Percentiles rank a stretch among this genome's conserved stretches.
Evolutionary conservation across 2,888 invertebrate genomes (phyloP).

Genomic region (Choristoneura rosaceana): DNA sequence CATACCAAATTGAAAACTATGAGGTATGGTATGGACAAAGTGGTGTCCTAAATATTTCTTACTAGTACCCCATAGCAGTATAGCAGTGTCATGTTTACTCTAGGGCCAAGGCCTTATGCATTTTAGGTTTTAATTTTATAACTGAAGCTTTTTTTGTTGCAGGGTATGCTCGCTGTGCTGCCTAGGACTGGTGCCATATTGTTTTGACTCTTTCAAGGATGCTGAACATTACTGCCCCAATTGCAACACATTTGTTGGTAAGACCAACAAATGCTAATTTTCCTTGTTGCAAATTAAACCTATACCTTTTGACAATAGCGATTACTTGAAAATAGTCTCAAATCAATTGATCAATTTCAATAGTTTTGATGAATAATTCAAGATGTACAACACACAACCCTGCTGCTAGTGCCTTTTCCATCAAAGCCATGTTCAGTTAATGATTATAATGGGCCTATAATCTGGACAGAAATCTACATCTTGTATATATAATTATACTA

Average conservation of each 20-base stretch:
- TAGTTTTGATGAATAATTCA: conserved; percentile 10
- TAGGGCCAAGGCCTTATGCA: too few species aligned
- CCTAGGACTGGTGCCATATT: conserved; percentile 78
- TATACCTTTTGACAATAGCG: conserved; percentile 37
- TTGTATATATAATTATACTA: too few species aligned
- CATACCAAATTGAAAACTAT: too few species aligned
- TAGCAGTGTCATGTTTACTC: too few species aligned
- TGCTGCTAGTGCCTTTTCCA: conserved; percentile 11
- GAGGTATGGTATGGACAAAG: too few species aligned
- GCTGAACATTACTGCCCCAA: conserved; percentile 82
- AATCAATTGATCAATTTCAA: conserved; percentile 24
- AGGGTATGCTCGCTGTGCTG: conserved; percentile 82
- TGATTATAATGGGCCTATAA: conserved; percentile 27
- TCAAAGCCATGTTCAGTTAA: conserved; percentile 11
- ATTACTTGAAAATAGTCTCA: conserved; percentile 23
- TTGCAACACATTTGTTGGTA: conserved; percentile 80
- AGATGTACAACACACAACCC: conserved; percentile 1
- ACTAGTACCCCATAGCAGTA: too few species aligned
- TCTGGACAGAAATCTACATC: background rate
- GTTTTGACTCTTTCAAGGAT: conserved; percentile 82
- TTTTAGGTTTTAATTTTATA: background rate
- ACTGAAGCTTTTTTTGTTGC: conserved; percentile 43
- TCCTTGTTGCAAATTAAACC: conserved; percentile 29
- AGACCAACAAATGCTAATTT: conserved; percentile 75
- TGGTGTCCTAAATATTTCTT: too few species aligned